phyloP scores from a whole-genome alignment of 2,797 vertebrate species.

The Peromyscus aztecus region DNA sequence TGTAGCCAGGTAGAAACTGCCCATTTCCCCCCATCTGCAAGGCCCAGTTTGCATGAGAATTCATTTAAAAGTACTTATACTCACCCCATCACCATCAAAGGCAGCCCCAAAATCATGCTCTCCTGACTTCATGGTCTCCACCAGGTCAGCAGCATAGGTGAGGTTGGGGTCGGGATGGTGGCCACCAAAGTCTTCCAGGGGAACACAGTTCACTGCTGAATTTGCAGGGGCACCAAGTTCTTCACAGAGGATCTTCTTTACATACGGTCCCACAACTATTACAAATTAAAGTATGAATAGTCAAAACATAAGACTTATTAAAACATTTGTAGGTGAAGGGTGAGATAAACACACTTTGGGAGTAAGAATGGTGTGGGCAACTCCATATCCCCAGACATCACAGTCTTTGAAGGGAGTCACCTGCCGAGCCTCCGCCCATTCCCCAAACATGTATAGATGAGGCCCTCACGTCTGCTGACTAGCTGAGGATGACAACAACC shows the following conservation, averaged over 20 bases:
- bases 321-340: background rate
- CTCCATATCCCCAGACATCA: background rate
- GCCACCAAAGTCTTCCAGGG: conserved; percentile 97
- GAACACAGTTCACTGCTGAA: conserved; percentile 95
- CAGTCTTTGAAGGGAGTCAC: background rate
- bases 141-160: conserved; percentile 97
- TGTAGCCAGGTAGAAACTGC: background rate
- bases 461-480: background rate
- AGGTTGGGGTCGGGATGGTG: conserved; percentile 99
- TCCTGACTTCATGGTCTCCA: conserved; percentile 96
- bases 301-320: background rate
- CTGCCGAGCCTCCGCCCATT: background rate
- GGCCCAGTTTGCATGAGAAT: background rate
- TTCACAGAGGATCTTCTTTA: conserved; percentile 98
- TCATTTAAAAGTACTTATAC: conserved; percentile 53
- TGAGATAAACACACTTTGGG: background rate
- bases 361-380: background rate
- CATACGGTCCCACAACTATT: conserved; percentile 96
- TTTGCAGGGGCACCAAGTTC: conserved; percentile 96
- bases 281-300: background rate
- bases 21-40: background rate
- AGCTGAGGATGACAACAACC: background rate
- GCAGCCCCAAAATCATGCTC: conserved; percentile 98
- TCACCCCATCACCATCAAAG: conserved; percentile 98
- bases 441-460: background rate